phyloP scores from a whole-genome alignment of 2,113 vertebrate genomes.

The Ptilorrhoa leucosticta region DNA sequence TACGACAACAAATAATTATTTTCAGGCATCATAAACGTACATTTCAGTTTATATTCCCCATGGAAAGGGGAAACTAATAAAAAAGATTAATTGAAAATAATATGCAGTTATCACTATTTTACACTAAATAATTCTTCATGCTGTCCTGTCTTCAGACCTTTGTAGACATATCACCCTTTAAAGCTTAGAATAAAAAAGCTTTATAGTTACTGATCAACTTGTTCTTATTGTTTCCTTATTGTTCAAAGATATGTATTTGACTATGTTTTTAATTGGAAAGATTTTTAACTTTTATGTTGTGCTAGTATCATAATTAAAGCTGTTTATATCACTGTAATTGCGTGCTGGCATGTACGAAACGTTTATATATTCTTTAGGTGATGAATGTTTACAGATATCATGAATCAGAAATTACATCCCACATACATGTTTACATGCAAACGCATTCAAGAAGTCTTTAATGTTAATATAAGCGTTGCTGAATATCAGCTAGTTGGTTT shows the following conservation, averaged over 20 bases:
- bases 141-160: neutral
- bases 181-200: neutral
- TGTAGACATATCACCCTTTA: neutral
- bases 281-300: neutral
- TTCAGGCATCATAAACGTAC: neutral
- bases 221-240: neutral
- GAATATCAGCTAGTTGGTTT: neutral
- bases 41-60: neutral
- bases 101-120: neutral
- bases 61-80: neutral
- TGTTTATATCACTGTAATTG: neutral
- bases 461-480: neutral
- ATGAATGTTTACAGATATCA: neutral
- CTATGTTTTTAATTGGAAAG: neutral
- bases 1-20: neutral
- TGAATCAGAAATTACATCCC: neutral
- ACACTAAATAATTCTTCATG: neutral
- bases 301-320: neutral
- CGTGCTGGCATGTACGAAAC: neutral
- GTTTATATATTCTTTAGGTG: neutral
- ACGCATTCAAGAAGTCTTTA: neutral
- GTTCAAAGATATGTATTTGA: neutral
- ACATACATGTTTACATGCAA: neutral
- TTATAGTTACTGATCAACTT: neutral
- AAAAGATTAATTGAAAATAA: constrained; percentile 37